Base-by-base conservation (phyloP, 1,140 invertebrate genomes). In the Spodoptera frugiperda region DNA sequence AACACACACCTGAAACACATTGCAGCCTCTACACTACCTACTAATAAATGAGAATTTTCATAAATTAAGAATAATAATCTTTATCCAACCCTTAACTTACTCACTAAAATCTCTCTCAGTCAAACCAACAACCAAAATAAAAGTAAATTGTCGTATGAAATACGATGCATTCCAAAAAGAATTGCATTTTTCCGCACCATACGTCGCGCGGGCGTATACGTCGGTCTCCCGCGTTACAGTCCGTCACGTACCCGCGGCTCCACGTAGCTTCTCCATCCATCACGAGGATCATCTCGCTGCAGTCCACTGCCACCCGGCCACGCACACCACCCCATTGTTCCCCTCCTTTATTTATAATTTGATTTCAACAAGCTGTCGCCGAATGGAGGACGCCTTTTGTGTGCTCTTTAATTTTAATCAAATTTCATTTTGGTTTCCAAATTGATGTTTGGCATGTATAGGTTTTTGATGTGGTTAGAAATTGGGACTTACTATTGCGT, bases 331-430 rank as follows among this genome's bases (percentile, higher is more conserved):
- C 51, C 76, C 19, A 71, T 81, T 81, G 78, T 82, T 76, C 77
- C 79, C 81, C 81, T 80, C 68, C 46, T 73, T 76, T 73, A 77
- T 83, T 86, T 85, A 87, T 87, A 87, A 87, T 87, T 87, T 86
- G 84, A 87, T 87, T 87, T 87, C 80, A 84, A 85, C 87, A 88
- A 85, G 85, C 87, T 88, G 87, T 85, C 82, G 82, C 80, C 68
- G 74, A 57, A 57, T 79, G 44, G 78, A 72, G 73, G 55, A 46
- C n/a, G 61, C 63, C 48, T 67, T 59, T 70, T 57, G 76, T 70
- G 74, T 73, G 54, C 59, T 65, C 57, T 75, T 75, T 53, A 33
- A 65, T 53, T 75, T 65, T 75, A 75, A 75, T 75, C 46, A 63
- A 75, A 75, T 75, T 75, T 75, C 46, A 75, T 75, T 75, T 75